Percentiles rank a stretch among this genome's conserved stretches.
Evolutionary conservation across 2,888 invertebrate species (phyloP).

Genomic region (Philereme vetulata): DNA sequence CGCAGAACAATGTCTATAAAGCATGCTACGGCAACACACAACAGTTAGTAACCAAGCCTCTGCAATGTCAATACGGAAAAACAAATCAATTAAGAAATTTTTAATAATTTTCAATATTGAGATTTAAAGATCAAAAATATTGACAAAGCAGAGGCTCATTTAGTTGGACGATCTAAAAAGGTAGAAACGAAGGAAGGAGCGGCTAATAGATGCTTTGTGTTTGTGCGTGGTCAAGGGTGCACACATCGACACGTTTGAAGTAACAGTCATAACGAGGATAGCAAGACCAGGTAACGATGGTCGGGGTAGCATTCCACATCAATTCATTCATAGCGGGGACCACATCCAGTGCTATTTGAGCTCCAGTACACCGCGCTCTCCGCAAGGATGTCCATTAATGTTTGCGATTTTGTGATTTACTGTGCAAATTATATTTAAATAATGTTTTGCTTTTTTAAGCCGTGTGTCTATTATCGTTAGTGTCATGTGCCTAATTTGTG

Average conservation of each 20-base stretch:
- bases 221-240: constrained; percentile 76
- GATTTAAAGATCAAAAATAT: constrained; percentile 31
- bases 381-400: constrained; percentile 62
- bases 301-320: constrained; percentile 77
- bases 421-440: constrained; percentile 44
- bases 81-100: constrained; percentile 10
- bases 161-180: constrained; percentile 83
- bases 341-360: constrained; percentile 68
- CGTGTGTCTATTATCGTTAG: constrained; percentile 38
- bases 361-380: constrained; percentile 72
- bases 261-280: constrained; percentile 54
- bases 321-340: constrained; percentile 70
- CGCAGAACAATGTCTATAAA: constrained; percentile 63
- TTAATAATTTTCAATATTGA: constrained; percentile 8
- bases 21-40: constrained; percentile 71
- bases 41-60: constrained; percentile 56
- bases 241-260: constrained; percentile 66
- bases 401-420: constrained; percentile 45
- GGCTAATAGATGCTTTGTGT: constrained; percentile 74
- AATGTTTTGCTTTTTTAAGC: constrained; percentile 35
- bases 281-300: constrained; percentile 61
- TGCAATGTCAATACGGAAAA: constrained; percentile 55
- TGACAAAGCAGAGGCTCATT: constrained; percentile 66
- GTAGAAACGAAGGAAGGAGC: constrained; percentile 82
- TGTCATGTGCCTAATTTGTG: constrained; percentile 8